Evolutionary conservation across 1,140 invertebrate species (phyloP).

Genomic region (Orussus abietinus): DNA sequence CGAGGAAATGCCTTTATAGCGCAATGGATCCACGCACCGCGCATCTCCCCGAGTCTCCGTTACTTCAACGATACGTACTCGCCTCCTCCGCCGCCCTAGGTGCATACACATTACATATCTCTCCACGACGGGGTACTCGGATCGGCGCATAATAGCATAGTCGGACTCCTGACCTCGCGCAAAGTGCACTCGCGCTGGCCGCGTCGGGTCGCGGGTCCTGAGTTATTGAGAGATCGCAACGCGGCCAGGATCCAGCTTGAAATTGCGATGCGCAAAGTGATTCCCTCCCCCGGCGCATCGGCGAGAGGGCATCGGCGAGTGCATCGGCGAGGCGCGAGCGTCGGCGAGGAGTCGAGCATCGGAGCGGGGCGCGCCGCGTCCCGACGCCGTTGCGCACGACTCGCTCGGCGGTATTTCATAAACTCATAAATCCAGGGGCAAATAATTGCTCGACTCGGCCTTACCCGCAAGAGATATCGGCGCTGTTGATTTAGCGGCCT

Average conservation of each 20-base stretch:
- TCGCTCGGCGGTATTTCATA: conserved; percentile 32
- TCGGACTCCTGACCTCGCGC: too few species aligned
- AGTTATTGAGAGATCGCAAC: conserved; percentile 46
- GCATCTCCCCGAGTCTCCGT: too few species aligned
- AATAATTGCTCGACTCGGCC: conserved; percentile 42
- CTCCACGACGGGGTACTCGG: too few species aligned
- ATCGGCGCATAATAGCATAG: too few species aligned
- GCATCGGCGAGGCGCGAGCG: too few species aligned
- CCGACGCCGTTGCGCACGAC: conserved; percentile 25
- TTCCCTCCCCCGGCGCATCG: conserved; percentile 22
- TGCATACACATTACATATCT: too few species aligned
- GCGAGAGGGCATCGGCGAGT: not conserved
- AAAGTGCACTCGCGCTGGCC: too few species aligned
- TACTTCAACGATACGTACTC: too few species aligned
- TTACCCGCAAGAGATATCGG: conserved; percentile 30
- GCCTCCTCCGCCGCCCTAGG: too few species aligned
- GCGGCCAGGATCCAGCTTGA: conserved; percentile 26
- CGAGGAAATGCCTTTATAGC: too few species aligned
- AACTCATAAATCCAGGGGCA: conserved; percentile 51
- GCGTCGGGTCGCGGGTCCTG: too few species aligned
- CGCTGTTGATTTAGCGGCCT: conserved; percentile 48
- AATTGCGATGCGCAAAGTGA: conserved; percentile 50
- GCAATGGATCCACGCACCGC: too few species aligned
- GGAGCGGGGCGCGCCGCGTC: conserved; percentile 12
- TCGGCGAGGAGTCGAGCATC: conserved; percentile 27